phyloP scores from a whole-genome alignment of 2,888 invertebrate genomes.

The Drosophila setosimentum region DNA sequence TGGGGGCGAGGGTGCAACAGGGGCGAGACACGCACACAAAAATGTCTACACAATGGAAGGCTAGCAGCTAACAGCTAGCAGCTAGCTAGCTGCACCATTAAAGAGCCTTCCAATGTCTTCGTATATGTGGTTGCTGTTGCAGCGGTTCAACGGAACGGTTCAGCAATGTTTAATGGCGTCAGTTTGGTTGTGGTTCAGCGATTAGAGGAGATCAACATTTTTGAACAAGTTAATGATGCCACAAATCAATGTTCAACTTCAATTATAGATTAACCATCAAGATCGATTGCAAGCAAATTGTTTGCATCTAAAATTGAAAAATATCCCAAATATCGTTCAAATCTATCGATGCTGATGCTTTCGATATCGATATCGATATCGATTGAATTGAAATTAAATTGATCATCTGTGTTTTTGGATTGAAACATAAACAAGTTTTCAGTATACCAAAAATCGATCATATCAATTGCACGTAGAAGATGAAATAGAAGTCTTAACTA shows the following conservation, averaged over 20 bases:
- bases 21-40: background rate
- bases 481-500: background rate
- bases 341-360: background rate
- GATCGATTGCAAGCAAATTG: background rate
- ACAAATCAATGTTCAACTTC: background rate
- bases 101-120: constrained; percentile 1
- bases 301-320: background rate
- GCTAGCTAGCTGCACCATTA: constrained; percentile 1
- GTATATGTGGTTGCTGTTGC: background rate
- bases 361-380: background rate
- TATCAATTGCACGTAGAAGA: constrained; percentile 4
- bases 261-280: background rate
- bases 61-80: constrained; percentile 6
- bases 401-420: background rate
- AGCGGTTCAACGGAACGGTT: background rate
- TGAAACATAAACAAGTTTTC: constrained; percentile 2
- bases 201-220: background rate
- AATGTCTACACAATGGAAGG: background rate
- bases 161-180: background rate
- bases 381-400: constrained; percentile 9
- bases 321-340: background rate
- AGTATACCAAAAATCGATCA: background rate
- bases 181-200: background rate
- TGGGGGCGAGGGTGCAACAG: background rate
- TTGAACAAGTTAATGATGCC: background rate